A percentile compares a stretch with the other conserved stretches of the same genome.
Conservation (phyloP, 2,113 vertebrate genomes). For the Chlorodrepanis virens region DNA sequence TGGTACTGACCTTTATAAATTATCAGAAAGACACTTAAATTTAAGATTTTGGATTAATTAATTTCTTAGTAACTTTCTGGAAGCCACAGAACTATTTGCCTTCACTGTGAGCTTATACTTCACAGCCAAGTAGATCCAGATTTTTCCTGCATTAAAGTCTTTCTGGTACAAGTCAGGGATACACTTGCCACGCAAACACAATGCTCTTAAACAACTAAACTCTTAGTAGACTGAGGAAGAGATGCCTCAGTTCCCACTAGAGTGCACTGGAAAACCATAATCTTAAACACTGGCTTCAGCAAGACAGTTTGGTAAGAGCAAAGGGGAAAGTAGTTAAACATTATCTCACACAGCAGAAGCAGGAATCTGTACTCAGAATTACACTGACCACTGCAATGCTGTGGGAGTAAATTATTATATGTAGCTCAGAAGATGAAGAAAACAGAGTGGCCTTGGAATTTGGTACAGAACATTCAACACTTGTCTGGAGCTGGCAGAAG, state of each 20-base stretch:
- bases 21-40: neutral
- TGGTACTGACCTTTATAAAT: neutral
- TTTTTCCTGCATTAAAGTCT: neutral
- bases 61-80: neutral
- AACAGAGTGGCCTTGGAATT: neutral
- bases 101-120: neutral
- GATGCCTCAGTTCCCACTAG: neutral
- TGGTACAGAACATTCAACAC: neutral
- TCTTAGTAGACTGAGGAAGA: neutral
- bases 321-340: neutral
- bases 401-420: neutral
- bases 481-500: neutral
- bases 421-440: neutral
- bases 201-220: neutral
- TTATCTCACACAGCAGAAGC: neutral
- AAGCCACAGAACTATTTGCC: neutral
- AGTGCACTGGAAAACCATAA: neutral
- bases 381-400: neutral
- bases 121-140: neutral
- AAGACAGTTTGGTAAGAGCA: neutral
- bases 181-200: neutral
- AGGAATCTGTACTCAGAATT: neutral
- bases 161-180: neutral
- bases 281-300: neutral
- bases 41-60: neutral